Base-by-base conservation (phyloP, 2,797 vertebrate species). In the Pelodytes ibericus region DNA sequence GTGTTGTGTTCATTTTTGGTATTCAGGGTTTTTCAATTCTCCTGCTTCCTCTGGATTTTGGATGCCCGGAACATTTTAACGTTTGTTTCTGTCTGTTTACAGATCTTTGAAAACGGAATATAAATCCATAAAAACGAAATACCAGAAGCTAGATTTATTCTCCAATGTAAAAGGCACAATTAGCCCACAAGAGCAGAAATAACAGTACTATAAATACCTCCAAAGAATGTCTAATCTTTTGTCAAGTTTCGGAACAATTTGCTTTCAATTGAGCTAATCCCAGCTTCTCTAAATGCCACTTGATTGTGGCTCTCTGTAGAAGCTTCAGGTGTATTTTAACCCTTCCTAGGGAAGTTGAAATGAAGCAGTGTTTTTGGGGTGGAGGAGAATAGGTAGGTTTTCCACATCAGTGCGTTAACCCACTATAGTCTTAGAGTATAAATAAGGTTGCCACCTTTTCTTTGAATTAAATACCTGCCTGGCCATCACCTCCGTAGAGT, bases 201-300 rank as follows among this genome's bases (percentile, higher is more conserved):
- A 71, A 60, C 39, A 60, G 24, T 51, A 15, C 41, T 49, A 49
- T 16, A 49, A 66, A 66, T 47, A 47, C 41, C 33, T 5, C 25
- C 3, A 66, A 49, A 66, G 25, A 66, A 66, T 47, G 25, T 27
- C 18, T 47, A 27, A 49, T 66, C 61, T 49, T 66, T 49, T 66
- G 10, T 27, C 18, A 47, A 41, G 22, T 39, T 41, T 64, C 26
- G n/a, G 63, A 26, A 13, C 63, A 16, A 2, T 3, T 15, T 10
- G 41, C 63, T 27, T 47, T 66, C 63, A 44, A 8, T 18, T 27
- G 63, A 18, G 25, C 39, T 49, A 66, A 49, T 49, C 39, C 39
- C 24, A 9, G 15, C 33, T 41, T 33, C 59, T 44, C 33, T 66
- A 9, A 66, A 66, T 27, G 16, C 1, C 24, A 47, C 5, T 29